Percentiles rank a stretch among this genome's conserved stretches.
Evolutionary conservation across 2,113 vertebrate species (phyloP).

Genomic region (Bufo bufo): DNA sequence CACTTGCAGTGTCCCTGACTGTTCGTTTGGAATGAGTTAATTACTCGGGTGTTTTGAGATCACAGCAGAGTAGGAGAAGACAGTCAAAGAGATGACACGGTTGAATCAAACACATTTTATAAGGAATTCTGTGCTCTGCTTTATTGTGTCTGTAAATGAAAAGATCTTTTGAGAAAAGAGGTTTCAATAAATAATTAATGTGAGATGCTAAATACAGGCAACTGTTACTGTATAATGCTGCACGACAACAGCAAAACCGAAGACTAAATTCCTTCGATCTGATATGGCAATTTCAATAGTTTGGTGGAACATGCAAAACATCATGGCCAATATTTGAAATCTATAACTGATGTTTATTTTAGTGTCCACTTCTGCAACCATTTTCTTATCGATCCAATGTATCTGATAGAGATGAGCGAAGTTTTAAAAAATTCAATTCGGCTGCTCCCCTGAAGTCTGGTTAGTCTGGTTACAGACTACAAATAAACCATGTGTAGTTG

Average conservation of each 20-base stretch:
- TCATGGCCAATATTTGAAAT: background rate
- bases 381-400: no score
- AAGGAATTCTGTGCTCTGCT: conserved; percentile 1
- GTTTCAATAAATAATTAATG: background rate
- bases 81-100: background rate
- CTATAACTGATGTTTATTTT: background rate
- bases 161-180: background rate
- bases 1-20: background rate
- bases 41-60: conserved; percentile 26
- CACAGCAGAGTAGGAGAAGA: conserved; percentile 3
- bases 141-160: conserved; percentile 20
- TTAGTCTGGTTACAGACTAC: no score
- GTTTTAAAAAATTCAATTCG: no score
- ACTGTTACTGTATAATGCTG: background rate
- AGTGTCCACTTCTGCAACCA: no score
- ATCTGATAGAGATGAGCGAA: no score
- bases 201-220: background rate
- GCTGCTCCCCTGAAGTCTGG: no score
- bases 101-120: background rate
- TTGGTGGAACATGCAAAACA: background rate
- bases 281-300: background rate
- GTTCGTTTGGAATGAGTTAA: conserved; percentile 34
- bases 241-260: background rate
- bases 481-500: no score
- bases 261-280: background rate